These are phyloP conservation scores for Agrenia bidenticulata DNA, from an alignment of 2,888 invertebrate genomes.

Conservation along the genomic window DNA sequence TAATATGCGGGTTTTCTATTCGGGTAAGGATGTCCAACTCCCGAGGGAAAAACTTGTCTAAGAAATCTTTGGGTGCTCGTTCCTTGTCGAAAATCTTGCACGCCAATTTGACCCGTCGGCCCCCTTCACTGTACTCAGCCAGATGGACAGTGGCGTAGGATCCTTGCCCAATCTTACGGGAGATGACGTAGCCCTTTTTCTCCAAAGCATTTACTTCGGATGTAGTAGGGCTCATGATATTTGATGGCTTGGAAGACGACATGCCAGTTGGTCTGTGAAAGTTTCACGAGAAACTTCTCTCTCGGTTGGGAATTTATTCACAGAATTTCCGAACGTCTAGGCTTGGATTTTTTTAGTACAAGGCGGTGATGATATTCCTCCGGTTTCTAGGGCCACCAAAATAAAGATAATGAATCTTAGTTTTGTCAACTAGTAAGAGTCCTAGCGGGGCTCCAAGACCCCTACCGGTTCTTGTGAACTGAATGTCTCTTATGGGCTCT, in stretches of 20 bases:
- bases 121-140: conserved; percentile 75
- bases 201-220: conserved; percentile 83
- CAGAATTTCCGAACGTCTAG: too few relatives aligned
- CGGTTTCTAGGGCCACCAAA: too few relatives aligned
- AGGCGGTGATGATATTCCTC: too few relatives aligned
- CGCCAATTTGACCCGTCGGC: conserved; percentile 69
- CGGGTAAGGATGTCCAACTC: conserved; percentile 86
- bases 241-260: conserved; percentile 33
- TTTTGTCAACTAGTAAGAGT: too few relatives aligned
- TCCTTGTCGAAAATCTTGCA: conserved; percentile 90
- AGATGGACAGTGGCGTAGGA: conserved; percentile 87
- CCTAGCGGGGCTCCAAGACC: too few relatives aligned
- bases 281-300: conserved; percentile 1
- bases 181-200: conserved; percentile 78
- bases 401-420: too few relatives aligned
- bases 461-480: too few relatives aligned
- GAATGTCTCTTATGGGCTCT: too few relatives aligned
- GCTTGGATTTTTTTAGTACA: too few relatives aligned
- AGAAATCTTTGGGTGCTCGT: conserved; percentile 83
- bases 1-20: conserved; percentile 86
- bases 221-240: conserved; percentile 51
- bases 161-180: conserved; percentile 86
- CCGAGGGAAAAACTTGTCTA: conserved; percentile 88
- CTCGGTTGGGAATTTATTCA: too few relatives aligned
- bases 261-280: neutral